These are phyloP conservation scores for Siderastrea siderea DNA, from an alignment of 92 coral and sea anemone species.

Conservation along the genomic window DNA sequence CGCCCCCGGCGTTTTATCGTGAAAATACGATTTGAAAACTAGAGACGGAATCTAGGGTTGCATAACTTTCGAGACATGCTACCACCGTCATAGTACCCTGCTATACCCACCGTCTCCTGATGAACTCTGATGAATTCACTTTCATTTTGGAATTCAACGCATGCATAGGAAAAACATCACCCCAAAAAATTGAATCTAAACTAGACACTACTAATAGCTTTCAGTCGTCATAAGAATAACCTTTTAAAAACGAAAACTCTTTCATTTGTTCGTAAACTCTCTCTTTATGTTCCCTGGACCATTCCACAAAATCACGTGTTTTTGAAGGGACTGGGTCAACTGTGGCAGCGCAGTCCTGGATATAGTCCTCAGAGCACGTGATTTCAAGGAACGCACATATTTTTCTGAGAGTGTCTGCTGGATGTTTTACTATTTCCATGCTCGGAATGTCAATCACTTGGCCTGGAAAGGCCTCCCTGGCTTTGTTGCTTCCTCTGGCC, in stretches of 20 bases:
- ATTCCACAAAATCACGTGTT: conserved; percentile 35
- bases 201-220: no score
- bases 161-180: no score
- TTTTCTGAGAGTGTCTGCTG: conserved; percentile 16
- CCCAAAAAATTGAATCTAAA: no score
- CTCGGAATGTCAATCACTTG: conserved; percentile 35
- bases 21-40: no score
- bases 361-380: conserved; percentile 20
- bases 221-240: no score
- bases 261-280: conserved; percentile 13
- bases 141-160: no score
- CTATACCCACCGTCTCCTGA: no score
- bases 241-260: not conserved
- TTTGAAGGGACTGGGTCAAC: conserved; percentile 41
- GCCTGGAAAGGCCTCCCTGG: conserved; percentile 8
- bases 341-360: conserved; percentile 30
- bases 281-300: conserved; percentile 9
- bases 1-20: no score
- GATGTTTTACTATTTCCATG: conserved; percentile 15
- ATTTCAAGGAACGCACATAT: conserved; percentile 40
- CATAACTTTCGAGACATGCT: no score
- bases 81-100: no score
- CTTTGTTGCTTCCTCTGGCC: conserved; percentile 26
- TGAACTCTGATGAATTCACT: no score
- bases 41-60: no score